A percentile compares a stretch with the other conserved stretches of the same genome.
phyloP scores from a whole-genome alignment of 2,888 invertebrate genomes.

The Polydrusus cervinus region DNA sequence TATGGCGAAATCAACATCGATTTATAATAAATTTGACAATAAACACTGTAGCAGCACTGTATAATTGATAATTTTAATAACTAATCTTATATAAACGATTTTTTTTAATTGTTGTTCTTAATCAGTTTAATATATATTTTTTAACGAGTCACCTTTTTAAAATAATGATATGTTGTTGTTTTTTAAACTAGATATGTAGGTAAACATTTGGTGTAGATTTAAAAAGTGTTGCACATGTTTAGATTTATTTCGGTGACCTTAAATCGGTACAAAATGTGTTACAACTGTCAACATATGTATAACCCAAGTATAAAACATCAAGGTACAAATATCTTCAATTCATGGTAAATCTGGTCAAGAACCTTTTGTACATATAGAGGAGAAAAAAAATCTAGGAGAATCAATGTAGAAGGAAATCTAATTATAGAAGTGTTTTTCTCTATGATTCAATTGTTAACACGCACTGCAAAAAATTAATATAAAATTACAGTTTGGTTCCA shows the following conservation, averaged over 20 bases:
- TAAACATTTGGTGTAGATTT: constrained; percentile 3
- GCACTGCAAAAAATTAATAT: no score
- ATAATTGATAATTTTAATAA: no score
- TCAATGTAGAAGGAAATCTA: no score
- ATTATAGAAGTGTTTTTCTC: no score
- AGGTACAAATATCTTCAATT: constrained; percentile 27
- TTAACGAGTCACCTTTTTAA: constrained; percentile 29
- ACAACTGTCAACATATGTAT: constrained; percentile 29
- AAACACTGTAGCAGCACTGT: no score
- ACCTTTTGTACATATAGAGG: no score
- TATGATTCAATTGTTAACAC: no score
- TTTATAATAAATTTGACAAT: no score
- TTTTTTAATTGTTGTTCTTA: constrained; percentile 23
- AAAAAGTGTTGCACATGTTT: constrained; percentile 44
- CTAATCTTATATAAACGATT: neutral
- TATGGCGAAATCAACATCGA: no score
- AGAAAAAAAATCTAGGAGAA: no score
- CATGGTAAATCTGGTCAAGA: constrained; percentile 16
- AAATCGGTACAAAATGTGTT: constrained; percentile 20
- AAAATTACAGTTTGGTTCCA: no score
- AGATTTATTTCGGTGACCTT: constrained; percentile 36
- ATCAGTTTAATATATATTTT: constrained; percentile 23
- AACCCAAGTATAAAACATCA: constrained; percentile 19
- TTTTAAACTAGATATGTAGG: constrained; percentile 29
- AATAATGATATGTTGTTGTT: constrained; percentile 14